phyloP scores from a whole-genome alignment of 2,113 vertebrate genomes.

The Marmota flaviventris region DNA sequence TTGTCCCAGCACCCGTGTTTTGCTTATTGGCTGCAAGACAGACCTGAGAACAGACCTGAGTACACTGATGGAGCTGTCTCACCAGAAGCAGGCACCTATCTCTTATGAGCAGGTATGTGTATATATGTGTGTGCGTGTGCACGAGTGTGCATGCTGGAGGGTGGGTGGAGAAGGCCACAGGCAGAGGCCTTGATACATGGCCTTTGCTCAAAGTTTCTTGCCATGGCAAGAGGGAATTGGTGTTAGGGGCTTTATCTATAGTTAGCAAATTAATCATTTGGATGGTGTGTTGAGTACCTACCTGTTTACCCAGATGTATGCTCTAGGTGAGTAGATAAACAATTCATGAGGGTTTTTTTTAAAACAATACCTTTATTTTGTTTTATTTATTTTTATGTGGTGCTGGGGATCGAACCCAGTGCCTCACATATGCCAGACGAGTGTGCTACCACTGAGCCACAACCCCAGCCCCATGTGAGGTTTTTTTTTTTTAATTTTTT shows the following conservation, averaged over 20 bases:
- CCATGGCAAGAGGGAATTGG: not conserved
- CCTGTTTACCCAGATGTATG: not conserved
- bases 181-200: not conserved
- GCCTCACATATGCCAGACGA: no score
- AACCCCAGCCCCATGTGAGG: no score
- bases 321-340: not conserved
- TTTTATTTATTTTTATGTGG: no score
- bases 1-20: conserved; percentile 94
- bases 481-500: no score
- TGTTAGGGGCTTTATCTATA: not conserved
- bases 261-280: not conserved
- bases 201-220: not conserved
- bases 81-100: conserved; percentile 95
- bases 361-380: no score
- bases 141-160: not conserved
- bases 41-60: conserved; percentile 97
- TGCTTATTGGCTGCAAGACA: conserved; percentile 96
- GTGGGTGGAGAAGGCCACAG: not conserved
- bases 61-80: conserved; percentile 96
- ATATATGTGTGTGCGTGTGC: no score
- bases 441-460: no score
- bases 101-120: conserved; percentile 95
- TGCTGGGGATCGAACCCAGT: no score
- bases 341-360: not conserved
- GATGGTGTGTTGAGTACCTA: not conserved